Evolutionary conservation across 2,113 vertebrate genomes (phyloP), one percentile per base, ranked within the genome.

Genomic region (Turnix velox): DNA sequence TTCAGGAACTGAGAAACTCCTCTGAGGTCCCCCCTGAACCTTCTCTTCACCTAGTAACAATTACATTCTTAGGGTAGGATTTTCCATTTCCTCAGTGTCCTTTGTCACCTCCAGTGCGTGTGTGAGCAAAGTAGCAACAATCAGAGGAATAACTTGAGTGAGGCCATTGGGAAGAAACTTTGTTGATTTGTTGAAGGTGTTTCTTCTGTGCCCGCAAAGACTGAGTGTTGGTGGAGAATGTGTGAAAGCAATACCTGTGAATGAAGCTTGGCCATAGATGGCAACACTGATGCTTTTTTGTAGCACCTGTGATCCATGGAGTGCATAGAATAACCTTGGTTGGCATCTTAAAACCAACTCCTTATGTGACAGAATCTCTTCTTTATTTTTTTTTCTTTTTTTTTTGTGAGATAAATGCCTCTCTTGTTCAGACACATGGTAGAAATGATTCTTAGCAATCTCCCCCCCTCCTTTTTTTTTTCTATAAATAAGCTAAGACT

Each of bases 401-500:
- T 73, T 37, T 86, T 52, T 87, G 85, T 52, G 83, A 95, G 90
- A 96, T 90, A 95, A 95, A 95, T 90, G 69, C 75, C 37, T 91
- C 95, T 96, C 68, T 96, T 97, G 91, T 95, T 97, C 94, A 24
- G 94, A 90, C 97, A 97, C 97, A 96, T 96, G 96, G 95, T 92
- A 92, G 95, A 96, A 96, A 95, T 79, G 78, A 94, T 69, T 71
- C 87, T 67, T 88, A 96, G 96, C 95, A 96, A 97, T 94, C 96
- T 96, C 33, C 7, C 42, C 23, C 8, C 2, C 2, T 17, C 33
- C 7, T 58, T 18, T 65, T 91, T 74, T 63, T 92, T 96, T 96
- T 77, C 97, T 98, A 97, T 97, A 98, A 98, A 98, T 97, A 97
- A 97, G 96, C 97, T 96, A 95, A 95, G 97, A 97, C 97, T 96